Evolutionary conservation across 2,113 vertebrate genomes (phyloP), one percentile per base, ranked within the genome.

Genomic region (Laticauda colubrina): DNA sequence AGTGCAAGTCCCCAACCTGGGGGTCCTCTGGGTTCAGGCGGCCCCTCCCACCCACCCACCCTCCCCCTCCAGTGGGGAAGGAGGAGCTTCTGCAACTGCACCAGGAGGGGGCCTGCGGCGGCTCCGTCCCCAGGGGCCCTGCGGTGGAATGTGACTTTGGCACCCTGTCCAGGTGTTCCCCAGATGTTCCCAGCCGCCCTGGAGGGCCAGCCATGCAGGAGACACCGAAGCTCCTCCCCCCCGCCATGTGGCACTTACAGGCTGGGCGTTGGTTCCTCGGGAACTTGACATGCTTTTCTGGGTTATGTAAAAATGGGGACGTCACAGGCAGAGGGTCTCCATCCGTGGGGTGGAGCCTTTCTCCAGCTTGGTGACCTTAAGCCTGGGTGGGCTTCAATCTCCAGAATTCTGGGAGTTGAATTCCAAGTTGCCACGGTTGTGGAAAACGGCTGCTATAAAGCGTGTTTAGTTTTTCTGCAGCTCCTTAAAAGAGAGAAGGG

Each of bases 1-100:
- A 99, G 99, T 99, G 97, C 96, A 90, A 92, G 26, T 0, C 0
- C 85, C 69, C 61, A 8, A 89, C 91, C 89, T 29, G 92, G 39
- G 95, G 94, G 93, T 94, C 89, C 1, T 85, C 92, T 93, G 48
- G 14, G 92, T 87, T 91, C 94, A 2, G 0, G 4, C 91, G 15
- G 86, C 34, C n/a, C 34, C 86, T 91, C 7, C 93, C 29, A 0
- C 34, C 29, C 64, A 7, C 64, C 61, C 26, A 1, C 24, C 0
- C 21, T 3, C 89, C 2, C 0, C 48, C 64, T 87, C 85, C 59
- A 24, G 6, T 12, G 11, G 4, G 81, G 26, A 24, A 29, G 26
- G 34, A 29, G 75, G 7, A 2, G 4, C 61, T 9, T 48, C 6
- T 20, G 0, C 7, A n/a, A 15, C 69, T 39, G n/a, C 2, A 2